Conservation (phyloP, 1,140 invertebrate species). For the Brachionus sp. region DNA sequence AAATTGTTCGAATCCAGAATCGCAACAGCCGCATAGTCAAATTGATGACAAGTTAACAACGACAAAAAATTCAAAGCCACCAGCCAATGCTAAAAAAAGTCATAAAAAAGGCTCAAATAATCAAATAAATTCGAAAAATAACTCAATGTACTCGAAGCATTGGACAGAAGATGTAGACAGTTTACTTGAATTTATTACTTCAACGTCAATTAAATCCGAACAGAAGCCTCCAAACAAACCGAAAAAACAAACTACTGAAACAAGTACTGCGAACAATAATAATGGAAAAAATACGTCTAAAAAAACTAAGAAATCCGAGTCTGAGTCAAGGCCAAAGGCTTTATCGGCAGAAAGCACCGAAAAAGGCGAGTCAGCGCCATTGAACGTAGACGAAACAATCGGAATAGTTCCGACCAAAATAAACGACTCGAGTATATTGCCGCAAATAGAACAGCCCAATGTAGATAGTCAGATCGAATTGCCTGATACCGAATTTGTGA, state of each 20-base stretch:
- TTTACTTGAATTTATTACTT: background rate
- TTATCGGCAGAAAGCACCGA: background rate
- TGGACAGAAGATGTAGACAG: background rate
- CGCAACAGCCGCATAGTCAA: background rate
- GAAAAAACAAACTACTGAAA: background rate
- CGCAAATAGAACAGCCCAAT: background rate
- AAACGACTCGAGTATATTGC: background rate
- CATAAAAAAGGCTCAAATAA: background rate
- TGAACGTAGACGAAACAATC: background rate
- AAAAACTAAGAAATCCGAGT: background rate
- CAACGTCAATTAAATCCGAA: background rate
- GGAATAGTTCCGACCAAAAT: background rate
- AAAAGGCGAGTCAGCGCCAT: background rate
- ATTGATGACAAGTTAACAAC: background rate
- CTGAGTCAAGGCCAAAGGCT: background rate
- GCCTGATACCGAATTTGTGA: background rate
- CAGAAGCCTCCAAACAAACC: constrained; percentile 7
- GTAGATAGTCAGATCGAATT: background rate
- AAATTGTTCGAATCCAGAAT: background rate
- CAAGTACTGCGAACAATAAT: background rate
- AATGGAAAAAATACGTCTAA: background rate
- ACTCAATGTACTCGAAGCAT: background rate
- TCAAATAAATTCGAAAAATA: background rate
- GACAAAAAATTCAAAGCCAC: background rate
- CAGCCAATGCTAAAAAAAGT: background rate